Evolutionary conservation across 1,140 invertebrate species (phyloP).

Genomic region (Oryzaephilus surinamensis): DNA sequence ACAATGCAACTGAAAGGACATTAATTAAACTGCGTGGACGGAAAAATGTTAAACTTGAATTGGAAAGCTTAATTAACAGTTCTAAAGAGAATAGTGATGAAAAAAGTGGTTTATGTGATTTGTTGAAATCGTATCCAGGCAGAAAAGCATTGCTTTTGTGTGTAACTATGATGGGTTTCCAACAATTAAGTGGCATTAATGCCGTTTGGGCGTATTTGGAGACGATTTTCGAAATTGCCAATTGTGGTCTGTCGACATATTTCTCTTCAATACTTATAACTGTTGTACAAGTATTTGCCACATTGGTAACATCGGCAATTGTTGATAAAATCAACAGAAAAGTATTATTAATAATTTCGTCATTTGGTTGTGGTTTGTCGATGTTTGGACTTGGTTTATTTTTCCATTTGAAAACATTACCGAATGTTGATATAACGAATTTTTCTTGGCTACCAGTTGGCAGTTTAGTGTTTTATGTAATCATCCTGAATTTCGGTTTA

Average conservation of each 20-base stretch:
- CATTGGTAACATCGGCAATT: conserved; percentile 52
- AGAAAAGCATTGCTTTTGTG: conserved; percentile 53
- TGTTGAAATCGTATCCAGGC: conserved; percentile 33
- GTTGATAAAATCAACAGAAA: conserved; percentile 64
- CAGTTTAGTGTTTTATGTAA: conserved; percentile 22
- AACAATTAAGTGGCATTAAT: conserved; percentile 70
- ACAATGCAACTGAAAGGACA: conserved; percentile 47
- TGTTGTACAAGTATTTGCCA: conserved; percentile 54
- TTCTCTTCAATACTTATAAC: conserved; percentile 70
- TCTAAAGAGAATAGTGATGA: conserved; percentile 20
- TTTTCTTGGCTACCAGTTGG: conserved; percentile 29
- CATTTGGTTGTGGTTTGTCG: conserved; percentile 43
- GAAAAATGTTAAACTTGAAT: conserved; percentile 39
- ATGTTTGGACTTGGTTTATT: conserved; percentile 21
- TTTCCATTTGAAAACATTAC: conserved; percentile 21
- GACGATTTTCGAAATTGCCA: conserved; percentile 53
- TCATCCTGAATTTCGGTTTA: conserved; percentile 43
- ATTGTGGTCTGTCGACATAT: conserved; percentile 42
- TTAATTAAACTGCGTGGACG: conserved; percentile 51
- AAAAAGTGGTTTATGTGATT: conserved; percentile 45
- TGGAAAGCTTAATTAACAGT: conserved; percentile 37
- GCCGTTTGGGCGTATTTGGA: conserved; percentile 72
- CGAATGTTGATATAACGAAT: conserved; percentile 18
- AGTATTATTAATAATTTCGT: conserved; percentile 56
- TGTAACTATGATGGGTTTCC: conserved; percentile 56